Evolutionary conservation across 2,888 invertebrate genomes (phyloP), one percentile per base, ranked within the genome.

Genomic region (Vanessa cardui): DNA sequence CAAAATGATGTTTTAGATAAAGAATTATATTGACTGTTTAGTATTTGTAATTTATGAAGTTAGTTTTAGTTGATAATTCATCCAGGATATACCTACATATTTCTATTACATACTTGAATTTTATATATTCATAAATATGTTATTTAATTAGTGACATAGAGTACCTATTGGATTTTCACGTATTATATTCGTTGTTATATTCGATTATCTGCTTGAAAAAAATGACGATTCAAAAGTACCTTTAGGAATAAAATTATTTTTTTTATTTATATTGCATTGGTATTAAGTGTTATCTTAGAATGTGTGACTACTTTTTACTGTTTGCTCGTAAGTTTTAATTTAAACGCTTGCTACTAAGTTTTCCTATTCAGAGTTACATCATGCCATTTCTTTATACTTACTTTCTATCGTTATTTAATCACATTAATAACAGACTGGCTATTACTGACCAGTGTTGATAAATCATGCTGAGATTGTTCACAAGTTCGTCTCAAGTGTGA

Each of bases 221-320:
- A 12, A 39, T 39, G 39, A 39, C 9, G 39, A 12, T 12, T 39
- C 12, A 12, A 12, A 39, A 39, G 39, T 39, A 12, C 9, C 3
- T 39, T 39, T 12, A 12, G n/a, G n/a, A n/a, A n/a, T n/a, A 12
- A 12, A 12, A 2, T 39, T 39, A 12, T 39, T 39, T 3, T 39
- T 39, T 39, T 58, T 21, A 52, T n/a, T 47, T 54, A 49, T 50
- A 26, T 64, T 58, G 58, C 31, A 58, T 58, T 20, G 4, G 16
- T 21, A 20, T 44, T 15, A 15, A 16, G 20, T 18, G n/a, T 58
- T 39, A 31, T 0, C 26, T 50, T 18, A 64, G 21, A 46, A 90
- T 89, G 89, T 88, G 88, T 78, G 90, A 90, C 76, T 89, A 89
- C 79, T 90, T 81, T 70, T 74, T 85, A 39, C 61, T 85, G n/a